Conservation (phyloP, 2,888 invertebrate species). For the Dexiosoma caninum region DNA sequence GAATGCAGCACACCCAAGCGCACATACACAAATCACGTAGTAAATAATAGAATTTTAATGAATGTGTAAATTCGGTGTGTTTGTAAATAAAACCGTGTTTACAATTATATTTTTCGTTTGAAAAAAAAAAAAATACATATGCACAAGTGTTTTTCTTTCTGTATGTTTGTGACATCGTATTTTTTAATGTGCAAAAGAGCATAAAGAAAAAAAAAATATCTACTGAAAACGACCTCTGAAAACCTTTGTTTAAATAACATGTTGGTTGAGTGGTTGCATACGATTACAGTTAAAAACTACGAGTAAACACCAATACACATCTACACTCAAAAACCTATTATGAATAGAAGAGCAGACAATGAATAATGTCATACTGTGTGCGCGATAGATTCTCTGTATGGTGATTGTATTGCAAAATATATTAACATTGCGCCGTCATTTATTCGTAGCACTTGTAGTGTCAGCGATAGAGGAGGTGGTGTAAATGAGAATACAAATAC, state of each 20-base stretch:
- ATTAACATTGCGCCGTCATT: conserved; percentile 5
- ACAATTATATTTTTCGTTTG: conserved; percentile 30
- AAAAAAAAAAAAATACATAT: background rate
- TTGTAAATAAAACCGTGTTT: conserved; percentile 31
- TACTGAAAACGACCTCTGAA: conserved; percentile 17
- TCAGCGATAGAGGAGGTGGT: background rate
- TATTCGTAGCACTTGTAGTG: background rate
- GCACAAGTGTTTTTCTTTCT: background rate
- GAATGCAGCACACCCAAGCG: background rate
- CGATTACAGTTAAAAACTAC: conserved; percentile 18
- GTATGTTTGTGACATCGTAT: conserved; percentile 2
- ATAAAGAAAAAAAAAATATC: background rate
- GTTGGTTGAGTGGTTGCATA: conserved; percentile 16
- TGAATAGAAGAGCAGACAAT: conserved; percentile 3
- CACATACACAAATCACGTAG: conserved; percentile 20
- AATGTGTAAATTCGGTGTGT: conserved; percentile 44
- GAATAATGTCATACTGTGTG: conserved; percentile 32
- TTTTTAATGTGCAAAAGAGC: conserved; percentile 41
- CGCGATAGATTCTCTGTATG: background rate
- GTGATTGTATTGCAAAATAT: conserved; percentile 9
- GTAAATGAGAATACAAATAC: conserved; percentile 25
- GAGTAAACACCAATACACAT: background rate
- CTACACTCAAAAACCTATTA: background rate
- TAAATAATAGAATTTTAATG: conserved; percentile 59
- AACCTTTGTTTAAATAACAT: conserved; percentile 49